Evolutionary conservation across 2,888 invertebrate species (phyloP).

Genomic region (Diarsia brunnea): DNA sequence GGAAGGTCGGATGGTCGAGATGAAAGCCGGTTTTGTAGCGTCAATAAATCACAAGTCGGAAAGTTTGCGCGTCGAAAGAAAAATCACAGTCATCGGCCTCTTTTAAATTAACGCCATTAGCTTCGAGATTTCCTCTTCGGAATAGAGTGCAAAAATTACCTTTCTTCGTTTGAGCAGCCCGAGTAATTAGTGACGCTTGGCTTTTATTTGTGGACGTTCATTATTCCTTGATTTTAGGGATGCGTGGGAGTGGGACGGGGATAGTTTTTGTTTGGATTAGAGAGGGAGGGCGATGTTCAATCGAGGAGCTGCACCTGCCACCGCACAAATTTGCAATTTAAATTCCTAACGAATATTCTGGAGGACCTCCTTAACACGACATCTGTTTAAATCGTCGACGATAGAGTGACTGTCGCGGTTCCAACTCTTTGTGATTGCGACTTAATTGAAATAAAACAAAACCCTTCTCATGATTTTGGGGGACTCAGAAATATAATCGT

Average conservation of each 20-base stretch:
- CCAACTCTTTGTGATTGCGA: constrained; percentile 87
- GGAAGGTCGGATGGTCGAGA: constrained; percentile 55
- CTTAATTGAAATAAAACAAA: constrained; percentile 90
- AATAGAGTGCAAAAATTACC: constrained; percentile 90
- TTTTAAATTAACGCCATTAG: constrained; percentile 91
- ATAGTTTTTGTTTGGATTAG: constrained; percentile 75
- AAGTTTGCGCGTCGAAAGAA: constrained; percentile 83
- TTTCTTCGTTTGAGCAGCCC: constrained; percentile 86
- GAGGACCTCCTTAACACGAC: constrained; percentile 91
- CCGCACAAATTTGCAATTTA: constrained; percentile 91
- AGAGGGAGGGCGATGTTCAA: constrained; percentile 81
- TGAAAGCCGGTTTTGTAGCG: constrained; percentile 72
- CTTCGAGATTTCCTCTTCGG: constrained; percentile 88
- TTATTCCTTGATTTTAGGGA: constrained; percentile 88
- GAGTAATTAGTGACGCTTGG: constrained; percentile 91
- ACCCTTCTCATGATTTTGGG: constrained; percentile 80
- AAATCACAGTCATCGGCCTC: constrained; percentile 89
- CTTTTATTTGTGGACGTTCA: constrained; percentile 91
- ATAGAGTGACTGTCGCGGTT: constrained; percentile 88
- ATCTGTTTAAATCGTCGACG: constrained; percentile 90
- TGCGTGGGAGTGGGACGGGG: constrained; percentile 76
- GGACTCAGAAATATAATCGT: constrained; percentile 72
- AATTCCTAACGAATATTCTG: constrained; percentile 89
- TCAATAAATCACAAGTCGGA: constrained; percentile 87
- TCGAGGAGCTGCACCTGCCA: constrained; percentile 88